phyloP scores from a whole-genome alignment of 1,140 invertebrate species.

The Pachyrhynchus sulphureomaculatus region DNA sequence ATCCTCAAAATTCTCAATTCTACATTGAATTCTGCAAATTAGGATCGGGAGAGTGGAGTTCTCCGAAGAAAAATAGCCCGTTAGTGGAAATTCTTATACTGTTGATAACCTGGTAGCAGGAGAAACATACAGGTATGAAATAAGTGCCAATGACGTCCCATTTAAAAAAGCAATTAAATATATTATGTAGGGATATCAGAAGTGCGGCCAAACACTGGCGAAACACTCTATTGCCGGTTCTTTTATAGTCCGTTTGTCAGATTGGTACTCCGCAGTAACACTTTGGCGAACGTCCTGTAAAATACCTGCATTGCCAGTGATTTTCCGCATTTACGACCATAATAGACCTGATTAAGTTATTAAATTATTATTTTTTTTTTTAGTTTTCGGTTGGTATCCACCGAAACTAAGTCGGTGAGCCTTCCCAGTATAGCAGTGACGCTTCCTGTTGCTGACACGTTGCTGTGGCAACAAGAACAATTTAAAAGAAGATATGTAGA shows the following conservation, averaged over 20 bases:
- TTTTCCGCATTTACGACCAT: no score
- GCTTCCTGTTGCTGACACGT: conserved; percentile 55
- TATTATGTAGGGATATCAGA: no score
- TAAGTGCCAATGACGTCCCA: no score
- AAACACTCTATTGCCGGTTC: no score
- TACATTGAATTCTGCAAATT: conserved; percentile 57
- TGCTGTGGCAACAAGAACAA: conserved; percentile 60
- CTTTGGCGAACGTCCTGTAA: no score
- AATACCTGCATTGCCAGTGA: no score
- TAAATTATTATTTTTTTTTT: no score
- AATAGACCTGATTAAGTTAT: no score
- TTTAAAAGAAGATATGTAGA: conserved; percentile 64
- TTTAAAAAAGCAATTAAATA: no score
- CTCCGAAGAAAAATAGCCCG: conserved; percentile 41
- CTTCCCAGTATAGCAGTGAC: conserved; percentile 58
- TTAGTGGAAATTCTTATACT: conserved; percentile 44
- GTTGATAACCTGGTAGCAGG: conserved; percentile 54
- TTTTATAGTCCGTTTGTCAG: no score
- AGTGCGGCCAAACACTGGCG: no score
- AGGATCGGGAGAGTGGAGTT: conserved; percentile 57
- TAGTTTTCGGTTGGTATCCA: conserved; percentile 62
- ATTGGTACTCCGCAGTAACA: no score
- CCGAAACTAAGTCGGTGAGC: conserved; percentile 52
- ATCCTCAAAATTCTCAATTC: conserved; percentile 47
- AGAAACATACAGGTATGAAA: conserved; percentile 64